These are phyloP conservation scores for Parambassis ranga DNA, from an alignment of 2,797 vertebrate species.

Conservation along the genomic window DNA sequence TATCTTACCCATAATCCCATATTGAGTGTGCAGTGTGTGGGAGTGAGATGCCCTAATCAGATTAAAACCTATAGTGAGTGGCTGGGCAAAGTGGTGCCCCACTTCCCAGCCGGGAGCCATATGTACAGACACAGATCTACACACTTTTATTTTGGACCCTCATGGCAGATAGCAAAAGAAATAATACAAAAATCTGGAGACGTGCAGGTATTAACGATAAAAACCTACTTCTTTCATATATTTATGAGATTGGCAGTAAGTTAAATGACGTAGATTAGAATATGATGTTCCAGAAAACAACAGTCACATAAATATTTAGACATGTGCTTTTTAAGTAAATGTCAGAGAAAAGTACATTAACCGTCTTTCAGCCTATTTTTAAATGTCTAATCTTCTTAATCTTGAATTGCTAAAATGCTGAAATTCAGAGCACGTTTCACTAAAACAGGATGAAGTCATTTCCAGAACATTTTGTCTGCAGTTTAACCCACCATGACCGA, in stretches of 20 bases:
- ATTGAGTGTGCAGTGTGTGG: slow-evolving; percentile 18
- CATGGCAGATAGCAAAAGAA: neutral
- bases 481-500: neutral
- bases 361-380: neutral
- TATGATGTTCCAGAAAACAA: too few species aligned
- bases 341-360: neutral
- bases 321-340: too few species aligned
- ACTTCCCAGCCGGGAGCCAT: slow-evolving; percentile 20
- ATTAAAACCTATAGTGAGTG: slow-evolving; percentile 41
- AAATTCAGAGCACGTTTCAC: neutral
- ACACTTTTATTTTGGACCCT: neutral
- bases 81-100: slow-evolving; percentile 14
- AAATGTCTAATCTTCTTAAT: neutral
- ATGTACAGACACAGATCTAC: too few species aligned
- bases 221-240: too few species aligned
- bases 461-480: neutral
- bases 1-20: slow-evolving; percentile 50
- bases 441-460: too few species aligned
- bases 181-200: too few species aligned
- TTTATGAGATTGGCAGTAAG: too few species aligned
- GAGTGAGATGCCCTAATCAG: slow-evolving; percentile 42
- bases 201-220: too few species aligned
- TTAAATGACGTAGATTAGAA: too few species aligned
- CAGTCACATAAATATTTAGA: too few species aligned
- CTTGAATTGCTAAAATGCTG: neutral